These are phyloP conservation scores for Ophonus ardosiacus DNA, from an alignment of 2,888 invertebrate genomes.

Conservation along the genomic window DNA sequence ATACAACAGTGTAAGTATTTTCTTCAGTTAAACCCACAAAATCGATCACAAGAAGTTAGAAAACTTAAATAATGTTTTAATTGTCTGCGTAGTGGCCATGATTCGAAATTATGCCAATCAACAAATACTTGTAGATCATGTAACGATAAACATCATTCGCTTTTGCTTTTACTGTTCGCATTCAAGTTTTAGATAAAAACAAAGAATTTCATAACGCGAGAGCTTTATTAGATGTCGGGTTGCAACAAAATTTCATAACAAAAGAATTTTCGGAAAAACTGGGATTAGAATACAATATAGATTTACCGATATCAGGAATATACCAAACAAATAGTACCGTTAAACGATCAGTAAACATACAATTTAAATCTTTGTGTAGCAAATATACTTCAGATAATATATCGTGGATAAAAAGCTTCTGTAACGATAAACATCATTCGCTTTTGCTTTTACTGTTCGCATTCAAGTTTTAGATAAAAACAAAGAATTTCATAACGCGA, in stretches of 20 bases:
- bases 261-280: neutral
- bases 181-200: conserved; percentile 18
- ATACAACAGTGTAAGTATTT: neutral
- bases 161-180: neutral
- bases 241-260: neutral
- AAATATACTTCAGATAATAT: neutral
- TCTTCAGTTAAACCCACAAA: neutral
- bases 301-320: too few species aligned
- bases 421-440: neutral
- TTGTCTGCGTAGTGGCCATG: neutral
- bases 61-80: neutral
- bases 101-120: neutral
- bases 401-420: too few species aligned
- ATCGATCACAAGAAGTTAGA: neutral
- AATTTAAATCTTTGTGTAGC: neutral
- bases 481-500: neutral
- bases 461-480: conserved; percentile 20
- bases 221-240: neutral
- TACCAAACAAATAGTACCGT: neutral
- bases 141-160: neutral
- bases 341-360: neutral
- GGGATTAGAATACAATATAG: neutral
- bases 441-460: neutral
- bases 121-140: neutral
- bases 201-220: neutral